Evolutionary conservation across 1,140 invertebrate genomes (phyloP).

Genomic region (Drosophila pseudoobscura): DNA sequence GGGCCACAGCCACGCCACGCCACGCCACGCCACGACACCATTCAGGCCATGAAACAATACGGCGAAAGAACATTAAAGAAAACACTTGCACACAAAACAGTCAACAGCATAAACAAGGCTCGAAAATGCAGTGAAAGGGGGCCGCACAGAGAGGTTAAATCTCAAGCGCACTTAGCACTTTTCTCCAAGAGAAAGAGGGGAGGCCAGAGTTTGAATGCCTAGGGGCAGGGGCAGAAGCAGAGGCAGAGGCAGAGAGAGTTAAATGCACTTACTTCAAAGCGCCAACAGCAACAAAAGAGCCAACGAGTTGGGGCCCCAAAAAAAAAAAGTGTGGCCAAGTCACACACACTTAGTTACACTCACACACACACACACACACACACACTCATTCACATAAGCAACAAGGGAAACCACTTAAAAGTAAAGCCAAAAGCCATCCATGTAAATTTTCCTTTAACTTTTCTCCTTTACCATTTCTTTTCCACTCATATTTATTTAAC

Average conservation of each 20-base stretch:
- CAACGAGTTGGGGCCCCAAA: slow-evolving; percentile 57
- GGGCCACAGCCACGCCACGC: neutral
- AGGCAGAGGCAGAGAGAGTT: slow-evolving; percentile 36
- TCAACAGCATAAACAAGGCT: slow-evolving; percentile 67
- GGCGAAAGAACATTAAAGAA: slow-evolving; percentile 44
- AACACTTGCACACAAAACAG: slow-evolving; percentile 63
- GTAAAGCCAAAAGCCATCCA: slow-evolving; percentile 67
- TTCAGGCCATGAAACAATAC: slow-evolving; percentile 20
- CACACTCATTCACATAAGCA: slow-evolving; percentile 35
- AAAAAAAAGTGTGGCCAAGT: slow-evolving; percentile 67
- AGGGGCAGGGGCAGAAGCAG: neutral
- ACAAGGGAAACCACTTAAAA: slow-evolving; percentile 75
- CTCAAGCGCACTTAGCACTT: slow-evolving; percentile 68
- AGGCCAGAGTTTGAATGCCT: too few species aligned
- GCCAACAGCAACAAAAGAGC: slow-evolving; percentile 59
- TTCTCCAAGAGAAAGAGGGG: slow-evolving; percentile 1
- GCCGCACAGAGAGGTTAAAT: slow-evolving; percentile 25
- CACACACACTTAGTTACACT: slow-evolving; percentile 51
- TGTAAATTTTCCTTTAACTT: slow-evolving; percentile 73
- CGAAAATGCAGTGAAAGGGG: slow-evolving; percentile 25
- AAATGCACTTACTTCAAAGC: slow-evolving; percentile 75
- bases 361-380: slow-evolving; percentile 33
- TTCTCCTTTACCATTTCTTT: slow-evolving; percentile 33
- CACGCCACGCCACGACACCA: neutral
- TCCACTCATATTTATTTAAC: slow-evolving; percentile 67